These are phyloP conservation scores for Megalurothrips usitatus DNA, from an alignment of 2,888 invertebrate species.

Conservation along the genomic window DNA sequence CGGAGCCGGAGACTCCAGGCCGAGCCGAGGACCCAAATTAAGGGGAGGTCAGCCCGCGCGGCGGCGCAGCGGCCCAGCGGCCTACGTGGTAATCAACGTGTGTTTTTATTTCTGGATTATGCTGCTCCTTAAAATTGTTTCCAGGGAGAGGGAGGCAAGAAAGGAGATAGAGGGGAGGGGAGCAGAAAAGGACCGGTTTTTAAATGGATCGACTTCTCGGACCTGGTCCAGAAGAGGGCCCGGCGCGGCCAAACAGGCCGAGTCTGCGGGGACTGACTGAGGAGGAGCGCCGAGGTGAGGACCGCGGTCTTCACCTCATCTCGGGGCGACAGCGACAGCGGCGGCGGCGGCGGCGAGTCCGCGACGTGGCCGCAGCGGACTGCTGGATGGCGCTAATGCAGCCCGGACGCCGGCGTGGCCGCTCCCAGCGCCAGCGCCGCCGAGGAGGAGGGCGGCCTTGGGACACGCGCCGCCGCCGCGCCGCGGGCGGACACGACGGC, in stretches of 20 bases:
- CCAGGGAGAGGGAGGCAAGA: neutral
- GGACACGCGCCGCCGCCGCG: neutral
- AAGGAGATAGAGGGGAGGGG: neutral
- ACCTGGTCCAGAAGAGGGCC: neutral
- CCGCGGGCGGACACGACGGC: neutral
- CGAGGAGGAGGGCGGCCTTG: neutral
- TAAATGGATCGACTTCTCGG: constrained; percentile 24
- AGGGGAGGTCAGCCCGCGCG: neutral
- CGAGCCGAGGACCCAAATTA: neutral
- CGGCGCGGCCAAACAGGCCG: neutral
- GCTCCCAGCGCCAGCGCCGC: no score
- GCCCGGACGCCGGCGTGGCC: neutral
- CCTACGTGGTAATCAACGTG: constrained; percentile 15
- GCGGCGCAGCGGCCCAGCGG: neutral
- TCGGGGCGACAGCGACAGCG: neutral
- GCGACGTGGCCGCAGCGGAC: no score
- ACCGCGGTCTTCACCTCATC: neutral
- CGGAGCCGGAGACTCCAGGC: no score
- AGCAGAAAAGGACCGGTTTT: constrained; percentile 14
- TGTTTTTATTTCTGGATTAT: constrained; percentile 26
- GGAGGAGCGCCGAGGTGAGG: neutral
- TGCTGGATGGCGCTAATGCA: neutral
- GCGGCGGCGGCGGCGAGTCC: neutral
- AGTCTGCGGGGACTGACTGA: neutral
- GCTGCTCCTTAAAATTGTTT: constrained; percentile 8